A percentile compares a stretch with the other conserved stretches of the same genome.
phyloP scores from a whole-genome alignment of 2,888 invertebrate genomes.

The Heteropelma amictum region DNA sequence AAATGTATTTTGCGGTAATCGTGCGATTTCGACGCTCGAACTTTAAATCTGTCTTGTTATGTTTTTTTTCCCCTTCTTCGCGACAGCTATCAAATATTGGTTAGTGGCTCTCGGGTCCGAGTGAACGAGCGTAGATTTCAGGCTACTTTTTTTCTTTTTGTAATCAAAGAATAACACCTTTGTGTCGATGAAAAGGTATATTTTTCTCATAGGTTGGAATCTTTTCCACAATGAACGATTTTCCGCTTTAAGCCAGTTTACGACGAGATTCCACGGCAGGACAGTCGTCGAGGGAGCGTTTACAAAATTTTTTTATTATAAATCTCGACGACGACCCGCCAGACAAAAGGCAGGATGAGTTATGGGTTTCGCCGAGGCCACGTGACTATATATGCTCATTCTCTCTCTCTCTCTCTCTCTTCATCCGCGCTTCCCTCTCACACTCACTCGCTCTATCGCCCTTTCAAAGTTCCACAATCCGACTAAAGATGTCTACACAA shows the following conservation, averaged over 20 bases:
- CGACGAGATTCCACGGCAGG: background rate
- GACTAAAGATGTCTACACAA: slow-evolving; percentile 21
- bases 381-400: slow-evolving; percentile 30
- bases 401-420: background rate
- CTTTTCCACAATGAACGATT: background rate
- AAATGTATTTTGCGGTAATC: too few relatives aligned
- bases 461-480: slow-evolving; percentile 6
- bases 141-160: too few relatives aligned
- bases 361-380: slow-evolving; percentile 27
- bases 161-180: too few relatives aligned
- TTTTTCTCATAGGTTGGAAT: background rate
- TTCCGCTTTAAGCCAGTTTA: background rate
- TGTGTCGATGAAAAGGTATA: too few relatives aligned
- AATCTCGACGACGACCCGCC: background rate
- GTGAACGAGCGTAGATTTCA: too few relatives aligned
- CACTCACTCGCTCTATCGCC: background rate
- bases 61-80: too few relatives aligned
- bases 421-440: background rate
- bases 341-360: slow-evolving; percentile 34
- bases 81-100: too few relatives aligned
- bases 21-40: background rate
- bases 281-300: background rate
- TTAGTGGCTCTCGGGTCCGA: too few relatives aligned
- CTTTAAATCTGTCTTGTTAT: background rate
- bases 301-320: slow-evolving; percentile 5